A percentile compares a stretch with the other conserved stretches of the same genome.
Evolutionary conservation across 1,140 invertebrate species (phyloP).

Genomic region (Dreissena rostriformis): DNA sequence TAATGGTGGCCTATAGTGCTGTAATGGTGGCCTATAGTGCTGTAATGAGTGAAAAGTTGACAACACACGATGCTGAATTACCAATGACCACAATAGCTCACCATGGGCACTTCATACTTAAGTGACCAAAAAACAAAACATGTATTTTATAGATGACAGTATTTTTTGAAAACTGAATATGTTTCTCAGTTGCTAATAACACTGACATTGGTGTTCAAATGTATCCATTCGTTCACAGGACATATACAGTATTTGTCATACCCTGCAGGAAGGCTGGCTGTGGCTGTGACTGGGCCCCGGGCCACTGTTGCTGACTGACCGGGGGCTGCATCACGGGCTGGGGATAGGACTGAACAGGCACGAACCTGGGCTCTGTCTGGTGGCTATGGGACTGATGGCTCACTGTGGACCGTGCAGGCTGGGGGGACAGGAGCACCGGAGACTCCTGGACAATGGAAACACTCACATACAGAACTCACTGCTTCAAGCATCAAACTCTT

Average conservation of each 20-base stretch:
- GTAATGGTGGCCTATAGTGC: no score
- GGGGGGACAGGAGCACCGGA: constrained; percentile 32
- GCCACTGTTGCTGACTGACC: constrained; percentile 23
- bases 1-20: no score
- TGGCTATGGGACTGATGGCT: constrained; percentile 21
- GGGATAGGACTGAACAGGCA: constrained; percentile 16
- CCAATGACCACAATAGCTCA: no score
- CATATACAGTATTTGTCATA: constrained; percentile 42
- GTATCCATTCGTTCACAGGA: no score
- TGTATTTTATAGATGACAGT: no score
- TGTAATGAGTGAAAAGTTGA: no score
- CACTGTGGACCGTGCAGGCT: constrained; percentile 2
- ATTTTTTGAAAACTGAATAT: no score
- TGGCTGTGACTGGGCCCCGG: constrained; percentile 15
- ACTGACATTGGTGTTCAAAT: no score
- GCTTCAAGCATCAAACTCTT: neutral
- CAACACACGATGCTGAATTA: no score
- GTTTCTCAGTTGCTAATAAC: no score
- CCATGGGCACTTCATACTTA: no score
- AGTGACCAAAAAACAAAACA: no score
- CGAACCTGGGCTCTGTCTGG: constrained; percentile 43
- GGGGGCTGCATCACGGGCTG: constrained; percentile 41
- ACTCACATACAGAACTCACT: neutral
- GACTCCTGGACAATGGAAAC: constrained; percentile 20
- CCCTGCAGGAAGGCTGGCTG: constrained; percentile 75